Base-by-base conservation (phyloP, 2,888 invertebrate species). In the Apotomis betuletana region DNA sequence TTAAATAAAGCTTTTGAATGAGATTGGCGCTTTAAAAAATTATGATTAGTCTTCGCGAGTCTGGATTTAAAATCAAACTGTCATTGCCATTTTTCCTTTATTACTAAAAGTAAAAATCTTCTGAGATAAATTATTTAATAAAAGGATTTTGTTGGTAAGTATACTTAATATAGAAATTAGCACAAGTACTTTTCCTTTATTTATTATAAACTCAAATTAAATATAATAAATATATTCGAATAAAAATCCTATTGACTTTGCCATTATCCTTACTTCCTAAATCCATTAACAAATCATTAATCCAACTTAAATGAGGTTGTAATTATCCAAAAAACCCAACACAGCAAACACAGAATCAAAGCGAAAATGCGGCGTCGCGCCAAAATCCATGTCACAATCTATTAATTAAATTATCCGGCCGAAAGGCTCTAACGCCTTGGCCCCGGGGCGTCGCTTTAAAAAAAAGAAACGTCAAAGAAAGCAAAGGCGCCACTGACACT, bases 351-450 rank as follows among this genome's bases (percentile, higher is more conserved):
- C 10, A 13, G 8, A 73, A 67, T 57, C 64, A 63, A 75, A 75
- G 38, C 49, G 10, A 49, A 49, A 51, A 72, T 68, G 68, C 71
- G 57, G 27, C 54, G 57, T 41, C 52, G 67, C 72, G 78, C 77
- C 75, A 80, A 77, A 78, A 75, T 75, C 71, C 74, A 76, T 78
- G 76, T 77, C 79, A 77, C 73, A 79, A 81, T 79, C 80, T 80
- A 78, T 80, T 79, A 81, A 81, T 80, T 81, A 81, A 79, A 81
- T 81, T 78, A 81, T 77, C 73, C 63, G 74, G 64, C 74, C 76
- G 74, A 71, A 58, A 74, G 74, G 74, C 62, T 65, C 77, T 72
- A 78, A 80, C 80, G 81, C 81, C 80, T 81, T 74, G 74, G 75
- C 78, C 75, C 77, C 80, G 80, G 79, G 76, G 80, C 78, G 80